Evolutionary conservation across 2,113 vertebrate species (phyloP).

Genomic region (Poeciliopsis retropinna): DNA sequence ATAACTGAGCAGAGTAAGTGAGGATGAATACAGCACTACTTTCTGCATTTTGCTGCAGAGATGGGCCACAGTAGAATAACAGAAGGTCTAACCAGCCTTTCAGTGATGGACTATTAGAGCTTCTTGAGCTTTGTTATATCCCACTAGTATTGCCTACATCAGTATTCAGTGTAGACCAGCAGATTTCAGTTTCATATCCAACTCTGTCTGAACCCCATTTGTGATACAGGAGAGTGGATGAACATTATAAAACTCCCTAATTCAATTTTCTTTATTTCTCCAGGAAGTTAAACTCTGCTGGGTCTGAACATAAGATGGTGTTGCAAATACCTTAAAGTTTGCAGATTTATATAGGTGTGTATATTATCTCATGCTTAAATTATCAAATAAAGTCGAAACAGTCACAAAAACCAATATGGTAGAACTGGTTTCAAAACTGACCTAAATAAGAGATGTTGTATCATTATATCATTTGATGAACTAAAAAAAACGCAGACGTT

Average conservation of each 20-base stretch:
- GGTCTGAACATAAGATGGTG: background rate
- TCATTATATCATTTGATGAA: too few relatives aligned
- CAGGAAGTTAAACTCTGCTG: background rate
- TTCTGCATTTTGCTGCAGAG: background rate
- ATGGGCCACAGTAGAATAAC: background rate
- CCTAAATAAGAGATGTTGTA: too few relatives aligned
- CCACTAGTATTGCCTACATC: constrained; percentile 24
- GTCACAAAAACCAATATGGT: too few relatives aligned
- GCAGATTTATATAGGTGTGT: background rate
- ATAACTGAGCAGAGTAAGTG: constrained; percentile 48
- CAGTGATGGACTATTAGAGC: background rate
- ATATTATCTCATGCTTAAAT: background rate
- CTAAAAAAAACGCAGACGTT: too few relatives aligned
- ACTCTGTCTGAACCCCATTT: constrained; percentile 12
- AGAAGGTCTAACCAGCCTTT: constrained; percentile 2
- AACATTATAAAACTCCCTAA: background rate
- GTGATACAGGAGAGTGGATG: background rate
- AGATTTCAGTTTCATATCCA: constrained; percentile 4
- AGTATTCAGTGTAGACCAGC: constrained; percentile 18
- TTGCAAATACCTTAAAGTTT: background rate
- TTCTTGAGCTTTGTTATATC: constrained; percentile 1
- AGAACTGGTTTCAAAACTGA: background rate
- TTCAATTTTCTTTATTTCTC: background rate
- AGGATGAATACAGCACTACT: constrained; percentile 22
- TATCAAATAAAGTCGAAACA: background rate